phyloP scores from a whole-genome alignment of 2,888 invertebrate genomes.

The Syritta pipiens region DNA sequence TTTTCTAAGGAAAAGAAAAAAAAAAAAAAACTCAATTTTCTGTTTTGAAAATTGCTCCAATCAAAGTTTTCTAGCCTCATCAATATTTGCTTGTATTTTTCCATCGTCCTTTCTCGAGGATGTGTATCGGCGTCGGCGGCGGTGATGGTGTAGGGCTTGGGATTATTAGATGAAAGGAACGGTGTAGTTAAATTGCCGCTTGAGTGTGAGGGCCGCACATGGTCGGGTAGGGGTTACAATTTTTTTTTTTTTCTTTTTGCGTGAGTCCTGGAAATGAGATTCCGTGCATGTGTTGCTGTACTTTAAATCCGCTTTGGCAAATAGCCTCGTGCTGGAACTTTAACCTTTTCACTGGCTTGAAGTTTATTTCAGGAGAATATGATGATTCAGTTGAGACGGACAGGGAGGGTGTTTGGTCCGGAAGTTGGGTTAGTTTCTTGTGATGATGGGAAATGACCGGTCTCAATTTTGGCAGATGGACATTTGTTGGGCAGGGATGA shows the following conservation, averaged over 20 bases:
- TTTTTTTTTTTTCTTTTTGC: too few species aligned
- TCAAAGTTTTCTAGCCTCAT: constrained; percentile 69
- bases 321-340: too few species aligned
- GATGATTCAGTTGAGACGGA: too few species aligned
- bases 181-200: constrained; percentile 10
- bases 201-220: not conserved
- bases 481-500: too few species aligned
- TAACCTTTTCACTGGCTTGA: too few species aligned
- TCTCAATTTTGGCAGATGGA: too few species aligned
- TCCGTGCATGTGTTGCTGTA: not conserved
- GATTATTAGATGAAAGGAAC: constrained; percentile 26
- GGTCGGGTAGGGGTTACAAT: not conserved
- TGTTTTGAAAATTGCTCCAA: constrained; percentile 64
- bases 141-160: not conserved
- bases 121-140: not conserved
- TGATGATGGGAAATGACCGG: too few species aligned
- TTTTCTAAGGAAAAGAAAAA: constrained; percentile 1
- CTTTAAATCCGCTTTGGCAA: not conserved
- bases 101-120: constrained; percentile 13
- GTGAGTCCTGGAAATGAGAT: not conserved
- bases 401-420: too few species aligned
- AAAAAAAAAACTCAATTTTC: constrained; percentile 64
- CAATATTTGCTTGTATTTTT: constrained; percentile 68
- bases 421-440: too few species aligned
- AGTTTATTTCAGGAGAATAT: too few species aligned